Conservation (phyloP, 2,888 invertebrate species). For the Desoria tigrina region DNA sequence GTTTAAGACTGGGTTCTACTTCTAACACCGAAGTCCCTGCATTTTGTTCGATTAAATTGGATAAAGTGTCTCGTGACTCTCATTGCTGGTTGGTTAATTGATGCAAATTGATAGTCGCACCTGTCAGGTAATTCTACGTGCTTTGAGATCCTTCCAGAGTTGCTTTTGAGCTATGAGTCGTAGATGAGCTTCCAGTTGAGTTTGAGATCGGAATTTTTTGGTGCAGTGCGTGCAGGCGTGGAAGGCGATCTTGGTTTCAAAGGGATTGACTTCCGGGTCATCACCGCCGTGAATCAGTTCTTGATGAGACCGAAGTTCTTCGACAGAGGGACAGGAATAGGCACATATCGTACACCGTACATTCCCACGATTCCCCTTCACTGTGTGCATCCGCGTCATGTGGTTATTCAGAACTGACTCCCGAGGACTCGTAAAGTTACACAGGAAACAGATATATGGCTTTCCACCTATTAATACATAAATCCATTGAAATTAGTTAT, state of each 20-base stretch:
- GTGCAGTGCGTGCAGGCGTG: slow-evolving; percentile 10
- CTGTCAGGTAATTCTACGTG: background rate
- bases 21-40: too few relatives aligned
- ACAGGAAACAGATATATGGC: slow-evolving; percentile 5
- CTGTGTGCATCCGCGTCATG: slow-evolving; percentile 15
- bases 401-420: slow-evolving; percentile 6
- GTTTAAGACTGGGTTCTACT: too few relatives aligned
- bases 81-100: too few relatives aligned
- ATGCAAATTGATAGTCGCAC: background rate
- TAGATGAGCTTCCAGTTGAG: slow-evolving; percentile 11
- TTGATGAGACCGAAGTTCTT: slow-evolving; percentile 10
- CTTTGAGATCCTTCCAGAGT: slow-evolving; percentile 14
- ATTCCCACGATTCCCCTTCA: slow-evolving; percentile 11
- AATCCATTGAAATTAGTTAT: too few relatives aligned
- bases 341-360: slow-evolving; percentile 10
- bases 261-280: background rate
- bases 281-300: slow-evolving; percentile 8
- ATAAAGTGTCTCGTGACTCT: too few relatives aligned
- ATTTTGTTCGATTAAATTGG: too few relatives aligned
- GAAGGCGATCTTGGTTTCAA: slow-evolving; percentile 9
- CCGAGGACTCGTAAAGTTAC: slow-evolving; percentile 1
- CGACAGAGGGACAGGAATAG: slow-evolving; percentile 7
- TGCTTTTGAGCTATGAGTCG: slow-evolving; percentile 12
- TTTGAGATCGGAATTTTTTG: slow-evolving; percentile 12
- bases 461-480: background rate